Percentiles rank a stretch among this genome's conserved stretches.
phyloP scores from a whole-genome alignment of 1,140 invertebrate genomes.

The Vollenhovia emeryi region DNA sequence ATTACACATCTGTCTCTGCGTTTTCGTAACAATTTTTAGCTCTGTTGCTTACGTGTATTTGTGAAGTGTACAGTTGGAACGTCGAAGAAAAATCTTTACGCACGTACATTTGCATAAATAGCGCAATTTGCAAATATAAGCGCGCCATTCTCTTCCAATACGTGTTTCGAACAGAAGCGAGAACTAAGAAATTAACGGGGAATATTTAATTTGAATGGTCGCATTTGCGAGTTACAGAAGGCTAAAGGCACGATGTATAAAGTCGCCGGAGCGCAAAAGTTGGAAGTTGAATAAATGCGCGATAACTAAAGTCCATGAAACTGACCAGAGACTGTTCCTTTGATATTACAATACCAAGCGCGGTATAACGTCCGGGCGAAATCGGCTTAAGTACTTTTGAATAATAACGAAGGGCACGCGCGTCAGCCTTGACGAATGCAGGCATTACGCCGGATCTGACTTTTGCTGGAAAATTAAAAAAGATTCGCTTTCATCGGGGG shows the following conservation, averaged over 20 bases:
- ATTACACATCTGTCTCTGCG: background rate
- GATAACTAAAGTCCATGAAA: constrained; percentile 55
- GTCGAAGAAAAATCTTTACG: background rate
- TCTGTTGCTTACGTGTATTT: background rate
- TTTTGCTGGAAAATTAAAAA: constrained; percentile 37
- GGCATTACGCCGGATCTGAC: constrained; percentile 47
- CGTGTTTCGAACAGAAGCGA: background rate
- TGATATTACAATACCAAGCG: constrained; percentile 46
- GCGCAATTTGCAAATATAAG: background rate
- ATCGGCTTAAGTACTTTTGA: constrained; percentile 78
- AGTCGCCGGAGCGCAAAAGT: constrained; percentile 19
- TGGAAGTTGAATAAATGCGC: constrained; percentile 52
- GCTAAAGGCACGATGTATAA: constrained; percentile 2
- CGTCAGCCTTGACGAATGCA: background rate
- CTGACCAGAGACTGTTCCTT: constrained; percentile 61
- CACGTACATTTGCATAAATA: background rate
- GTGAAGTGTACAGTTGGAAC: background rate
- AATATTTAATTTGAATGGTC: constrained; percentile 24
- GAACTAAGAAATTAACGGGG: background rate
- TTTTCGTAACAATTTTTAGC: background rate
- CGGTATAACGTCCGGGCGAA: constrained; percentile 62
- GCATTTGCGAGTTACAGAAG: background rate
- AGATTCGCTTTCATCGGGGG: constrained; percentile 31
- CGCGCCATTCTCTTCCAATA: background rate
- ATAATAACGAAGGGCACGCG: constrained; percentile 67